Conservation (phyloP, 2,113 vertebrate genomes). For the Saimiri boliviensis region DNA sequence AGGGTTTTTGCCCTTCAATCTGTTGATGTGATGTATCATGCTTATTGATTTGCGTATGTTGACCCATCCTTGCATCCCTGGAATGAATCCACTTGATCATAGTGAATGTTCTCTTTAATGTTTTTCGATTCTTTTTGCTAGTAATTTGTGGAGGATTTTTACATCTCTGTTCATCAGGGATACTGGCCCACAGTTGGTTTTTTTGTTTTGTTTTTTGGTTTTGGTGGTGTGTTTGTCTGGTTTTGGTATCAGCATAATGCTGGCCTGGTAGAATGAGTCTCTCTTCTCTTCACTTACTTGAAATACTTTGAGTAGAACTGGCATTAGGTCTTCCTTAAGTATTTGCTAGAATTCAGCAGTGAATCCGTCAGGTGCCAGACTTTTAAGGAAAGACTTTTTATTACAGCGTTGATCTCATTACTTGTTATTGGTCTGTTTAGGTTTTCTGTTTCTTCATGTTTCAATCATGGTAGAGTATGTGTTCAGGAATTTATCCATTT, state of each 20-base stretch:
- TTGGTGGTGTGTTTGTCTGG: neutral
- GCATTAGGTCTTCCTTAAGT: neutral
- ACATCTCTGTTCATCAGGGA: neutral
- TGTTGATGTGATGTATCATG: neutral
- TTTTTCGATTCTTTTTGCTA: neutral
- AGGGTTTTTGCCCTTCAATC: neutral
- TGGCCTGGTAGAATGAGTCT: neutral
- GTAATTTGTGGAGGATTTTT: neutral
- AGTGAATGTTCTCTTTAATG: neutral
- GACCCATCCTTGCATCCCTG: neutral
- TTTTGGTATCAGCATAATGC: neutral
- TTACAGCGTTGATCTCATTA: neutral
- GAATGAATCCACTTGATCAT: neutral
- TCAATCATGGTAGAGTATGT: neutral
- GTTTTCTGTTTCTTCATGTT: neutral
- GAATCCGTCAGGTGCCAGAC: neutral
- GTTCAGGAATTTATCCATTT: neutral
- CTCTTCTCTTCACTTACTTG: neutral
- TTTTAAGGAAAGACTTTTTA: neutral
- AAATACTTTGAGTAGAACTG: neutral
- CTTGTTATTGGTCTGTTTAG: neutral
- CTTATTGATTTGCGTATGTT: neutral
- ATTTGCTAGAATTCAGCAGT: neutral
- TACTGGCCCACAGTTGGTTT: neutral
- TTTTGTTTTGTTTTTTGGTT: neutral